Base-by-base conservation (phyloP, 2,888 invertebrate genomes). In the Ormyrus thymus region DNA sequence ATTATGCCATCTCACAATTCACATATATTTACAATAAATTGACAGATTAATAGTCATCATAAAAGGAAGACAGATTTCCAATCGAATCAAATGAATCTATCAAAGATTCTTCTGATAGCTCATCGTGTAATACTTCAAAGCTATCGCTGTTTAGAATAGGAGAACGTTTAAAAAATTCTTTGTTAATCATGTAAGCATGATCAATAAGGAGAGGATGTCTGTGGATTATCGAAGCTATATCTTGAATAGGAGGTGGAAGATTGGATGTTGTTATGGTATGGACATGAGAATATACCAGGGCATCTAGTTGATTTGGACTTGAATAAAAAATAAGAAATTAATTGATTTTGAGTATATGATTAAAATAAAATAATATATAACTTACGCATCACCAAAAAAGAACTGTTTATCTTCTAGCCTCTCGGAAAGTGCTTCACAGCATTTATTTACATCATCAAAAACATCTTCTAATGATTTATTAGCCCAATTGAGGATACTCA, bases 341-440 rank as follows among this genome's bases (percentile, higher is more conserved):
- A 58, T 76, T 48, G 46, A 69, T 61, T 53, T 13, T 61, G 13
- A 68, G 29, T 59, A 50, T 55, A 7, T 55, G 29, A 65, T 69
- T 0, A 76, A 29, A 61, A 43, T 56, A 65, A 55, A 9, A 70
- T 77, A 9, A 68, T 15, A 73, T 29, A 64, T 61, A 73, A 92
- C 93, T 93, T 90, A 95, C 95, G 91, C 91, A 76, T 93, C 92
- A 7, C 95, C 95, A 89, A 96, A 97, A 91, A 98, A 98, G 89
- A 94, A 97, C 62, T 93, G 92, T 75, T 93, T 93, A 43, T 94
- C 94, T 7, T 95, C 96, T 0, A 99, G 91, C 82, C 97, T 93
- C 84, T 95, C 95, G 66, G 96, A 95, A 6, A 99, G 91, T 0
- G 97, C 96, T 84, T 95, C 94, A 85, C 98, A 98, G 87, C 97